Percentiles rank a stretch among this genome's conserved stretches.
Evolutionary conservation across 2,888 invertebrate species (phyloP).

Genomic region (Leucophenga maculata): DNA sequence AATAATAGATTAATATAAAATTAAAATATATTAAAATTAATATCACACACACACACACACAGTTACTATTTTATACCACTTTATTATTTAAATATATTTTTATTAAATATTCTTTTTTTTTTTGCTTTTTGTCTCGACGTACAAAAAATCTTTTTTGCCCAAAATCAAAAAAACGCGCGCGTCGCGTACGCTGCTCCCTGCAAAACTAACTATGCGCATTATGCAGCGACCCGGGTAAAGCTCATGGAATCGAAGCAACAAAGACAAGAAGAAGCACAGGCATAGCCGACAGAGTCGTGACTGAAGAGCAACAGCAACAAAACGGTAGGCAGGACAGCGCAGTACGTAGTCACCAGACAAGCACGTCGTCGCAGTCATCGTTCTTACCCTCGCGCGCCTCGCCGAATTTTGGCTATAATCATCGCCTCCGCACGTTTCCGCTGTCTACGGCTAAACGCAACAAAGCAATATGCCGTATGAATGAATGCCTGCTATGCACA

Average conservation of each 20-base stretch:
- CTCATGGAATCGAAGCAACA: constrained; percentile 28
- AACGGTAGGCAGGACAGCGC: background rate
- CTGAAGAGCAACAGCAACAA: too few species aligned
- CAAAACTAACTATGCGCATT: constrained; percentile 68
- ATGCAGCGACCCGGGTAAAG: constrained; percentile 51
- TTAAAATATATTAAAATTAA: constrained; percentile 3
- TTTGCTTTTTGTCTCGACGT: too few species aligned
- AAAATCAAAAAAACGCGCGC: constrained; percentile 41
- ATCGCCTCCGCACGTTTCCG: background rate
- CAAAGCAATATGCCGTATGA: background rate
- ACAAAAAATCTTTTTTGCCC: too few species aligned
- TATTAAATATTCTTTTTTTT: background rate
- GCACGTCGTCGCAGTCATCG: background rate
- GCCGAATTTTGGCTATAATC: too few species aligned
- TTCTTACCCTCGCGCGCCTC: too few species aligned
- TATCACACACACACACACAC: background rate
- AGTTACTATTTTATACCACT: background rate
- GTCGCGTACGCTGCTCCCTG: constrained; percentile 57
- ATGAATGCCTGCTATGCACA: too few species aligned
- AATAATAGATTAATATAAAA: too few species aligned
- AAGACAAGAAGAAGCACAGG: background rate
- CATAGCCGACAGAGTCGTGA: too few species aligned
- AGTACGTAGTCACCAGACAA: constrained; percentile 9
- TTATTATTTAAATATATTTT: constrained; percentile 17
- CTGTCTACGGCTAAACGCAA: background rate